Conservation (phyloP, 2,113 vertebrate genomes). For the Hippocampus barbouri region DNA sequence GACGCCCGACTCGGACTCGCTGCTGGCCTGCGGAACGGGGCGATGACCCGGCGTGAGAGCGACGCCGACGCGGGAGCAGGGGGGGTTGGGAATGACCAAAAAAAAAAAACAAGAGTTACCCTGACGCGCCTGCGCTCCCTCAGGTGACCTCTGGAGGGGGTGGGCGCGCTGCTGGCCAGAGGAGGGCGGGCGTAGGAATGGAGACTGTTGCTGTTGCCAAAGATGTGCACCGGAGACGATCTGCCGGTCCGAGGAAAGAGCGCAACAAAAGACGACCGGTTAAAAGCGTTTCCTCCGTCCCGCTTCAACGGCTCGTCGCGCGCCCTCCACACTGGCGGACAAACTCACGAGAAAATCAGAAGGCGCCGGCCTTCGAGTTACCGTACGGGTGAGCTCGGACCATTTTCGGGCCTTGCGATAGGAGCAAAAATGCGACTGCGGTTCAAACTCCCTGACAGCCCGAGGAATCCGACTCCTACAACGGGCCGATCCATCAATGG, state of each 20-base stretch:
- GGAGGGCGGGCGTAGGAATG: constrained; percentile 99
- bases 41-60: background rate
- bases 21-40: constrained; percentile 76
- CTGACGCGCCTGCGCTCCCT: constrained; percentile 79
- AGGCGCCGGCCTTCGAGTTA: too few relatives aligned
- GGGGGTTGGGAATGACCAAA: background rate
- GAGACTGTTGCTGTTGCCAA: constrained; percentile 98
- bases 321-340: too few relatives aligned
- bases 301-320: background rate
- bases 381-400: too few relatives aligned
- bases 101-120: constrained; percentile 43
- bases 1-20: constrained; percentile 94
- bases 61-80: background rate
- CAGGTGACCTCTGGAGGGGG: constrained; percentile 81
- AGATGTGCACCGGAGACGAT: constrained; percentile 97
- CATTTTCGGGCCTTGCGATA: too few relatives aligned
- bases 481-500: too few relatives aligned
- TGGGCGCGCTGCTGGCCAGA: constrained; percentile 78
- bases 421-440: too few relatives aligned
- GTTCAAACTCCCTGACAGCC: too few relatives aligned
- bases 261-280: background rate
- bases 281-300: background rate
- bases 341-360: too few relatives aligned
- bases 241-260: constrained; percentile 59
- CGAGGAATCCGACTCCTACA: too few relatives aligned